Evolutionary conservation across 2,888 invertebrate genomes (phyloP), one percentile per base, ranked within the genome.

Genomic region (Phymatocera aterrima): DNA sequence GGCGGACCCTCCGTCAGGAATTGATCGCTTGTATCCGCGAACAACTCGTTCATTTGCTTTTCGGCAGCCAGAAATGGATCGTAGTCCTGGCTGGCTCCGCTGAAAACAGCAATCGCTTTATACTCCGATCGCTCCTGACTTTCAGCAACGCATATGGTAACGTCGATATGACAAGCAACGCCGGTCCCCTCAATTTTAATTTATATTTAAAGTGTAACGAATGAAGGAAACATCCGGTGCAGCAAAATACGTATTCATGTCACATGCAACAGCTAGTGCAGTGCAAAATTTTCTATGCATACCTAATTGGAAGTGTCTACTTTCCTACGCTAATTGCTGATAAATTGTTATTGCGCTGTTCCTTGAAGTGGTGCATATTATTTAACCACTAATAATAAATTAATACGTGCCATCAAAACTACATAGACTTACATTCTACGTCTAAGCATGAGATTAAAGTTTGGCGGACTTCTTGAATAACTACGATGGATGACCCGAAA

Each of bases 61-160:
- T 96, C 95, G 68, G 96, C 96, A 83, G 94, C 94, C 83, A 94
- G 91, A 91, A 95, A 96, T 74, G 96, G 96, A 90, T 96, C 95
- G 91, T 96, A 96, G 85, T 91, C 92, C 85, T 93, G 93, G 83
- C 79, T 80, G 48, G 80, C 77, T 46, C 79, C 80, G 37, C 80
- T 82, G 79, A 68, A 78, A 79, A 70, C 31, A 78, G 37, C 46
- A 43, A 60, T 72, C 57, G 57, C 57, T 70, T 48, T 48, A 77
- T 51, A 51, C 28, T 51, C 48, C 70, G 43, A 68, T 64, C 68
- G 68, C 68, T 43, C 40, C 68, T 68, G 24, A 43, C n/a, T 21
- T 28, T 31, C n/a, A 6, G 34, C n/a, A 37, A 64, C 37, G 28
- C 15, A n/a, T n/a, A n/a, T n/a, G 57, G 57, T 60, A 10, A 61